Evolutionary conservation across 2,797 vertebrate genomes (phyloP).

Genomic region (Xenentodon cancila): DNA sequence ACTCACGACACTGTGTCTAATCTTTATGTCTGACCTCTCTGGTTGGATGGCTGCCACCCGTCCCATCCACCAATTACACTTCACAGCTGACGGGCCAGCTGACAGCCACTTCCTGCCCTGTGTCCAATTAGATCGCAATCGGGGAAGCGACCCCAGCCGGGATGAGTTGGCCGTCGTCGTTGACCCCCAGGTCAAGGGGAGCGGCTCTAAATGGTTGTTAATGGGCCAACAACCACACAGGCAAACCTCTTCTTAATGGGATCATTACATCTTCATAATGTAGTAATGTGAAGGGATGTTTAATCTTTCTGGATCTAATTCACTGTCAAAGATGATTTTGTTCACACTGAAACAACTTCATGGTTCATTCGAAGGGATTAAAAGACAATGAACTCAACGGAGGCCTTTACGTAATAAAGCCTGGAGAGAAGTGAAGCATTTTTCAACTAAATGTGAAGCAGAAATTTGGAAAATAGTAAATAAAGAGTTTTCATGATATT

Average conservation of each 20-base stretch:
- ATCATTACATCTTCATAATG: constrained; percentile 50
- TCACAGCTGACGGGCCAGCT: constrained; percentile 42
- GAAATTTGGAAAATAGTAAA: not conserved
- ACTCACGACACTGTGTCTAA: constrained; percentile 8
- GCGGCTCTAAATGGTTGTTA: constrained; percentile 24
- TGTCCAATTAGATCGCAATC: constrained; percentile 46
- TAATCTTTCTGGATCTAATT: constrained; percentile 58
- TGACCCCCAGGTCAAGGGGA: constrained; percentile 30
- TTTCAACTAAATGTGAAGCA: not conserved
- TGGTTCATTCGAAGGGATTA: not conserved
- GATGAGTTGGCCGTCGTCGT: not conserved
- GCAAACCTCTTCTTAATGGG: constrained; percentile 53
- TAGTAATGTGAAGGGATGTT: constrained; percentile 60
- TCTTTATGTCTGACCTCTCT: constrained; percentile 53
- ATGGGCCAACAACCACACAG: constrained; percentile 5
- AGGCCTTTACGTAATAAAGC: not conserved
- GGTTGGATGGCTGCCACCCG: constrained; percentile 48
- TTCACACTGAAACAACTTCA: constrained; percentile 39
- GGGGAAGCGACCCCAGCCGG: constrained; percentile 7
- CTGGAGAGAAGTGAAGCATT: not conserved
- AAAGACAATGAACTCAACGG: not conserved
- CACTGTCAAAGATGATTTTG: constrained; percentile 58
- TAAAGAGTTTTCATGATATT: no score
- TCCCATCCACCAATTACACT: constrained; percentile 52
- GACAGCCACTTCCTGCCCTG: constrained; percentile 59